phyloP scores from a whole-genome alignment of 2,797 vertebrate genomes.

The Pteropus rufus region DNA sequence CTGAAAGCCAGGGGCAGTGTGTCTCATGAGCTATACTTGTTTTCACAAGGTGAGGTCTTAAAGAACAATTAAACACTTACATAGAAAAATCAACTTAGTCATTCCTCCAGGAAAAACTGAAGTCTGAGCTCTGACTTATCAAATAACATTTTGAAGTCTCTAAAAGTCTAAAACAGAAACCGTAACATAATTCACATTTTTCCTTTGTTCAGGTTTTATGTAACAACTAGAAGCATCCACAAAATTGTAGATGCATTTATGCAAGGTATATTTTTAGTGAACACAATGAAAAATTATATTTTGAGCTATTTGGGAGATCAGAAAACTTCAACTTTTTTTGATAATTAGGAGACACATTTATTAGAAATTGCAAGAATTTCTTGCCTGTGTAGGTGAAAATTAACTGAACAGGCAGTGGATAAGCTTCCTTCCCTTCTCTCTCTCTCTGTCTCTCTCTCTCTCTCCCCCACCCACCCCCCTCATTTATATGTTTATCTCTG shows the following conservation, averaged over 20 bases:
- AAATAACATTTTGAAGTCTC: background rate
- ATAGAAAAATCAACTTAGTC: background rate
- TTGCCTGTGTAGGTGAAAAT: background rate
- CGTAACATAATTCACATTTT: background rate
- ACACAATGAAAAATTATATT: background rate
- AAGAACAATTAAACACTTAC: background rate
- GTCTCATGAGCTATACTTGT: background rate
- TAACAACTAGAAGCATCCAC: background rate
- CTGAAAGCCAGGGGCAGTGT: background rate
- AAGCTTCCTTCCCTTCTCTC: background rate
- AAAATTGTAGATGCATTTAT: background rate
- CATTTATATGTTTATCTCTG: background rate
- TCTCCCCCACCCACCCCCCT: too few relatives aligned
- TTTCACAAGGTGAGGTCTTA: slow-evolving; percentile 5
- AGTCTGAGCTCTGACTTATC: background rate
- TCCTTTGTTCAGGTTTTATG: background rate
- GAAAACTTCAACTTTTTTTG: background rate
- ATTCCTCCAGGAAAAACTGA: background rate
- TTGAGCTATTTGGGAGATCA: background rate
- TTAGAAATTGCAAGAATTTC: background rate
- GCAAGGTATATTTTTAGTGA: background rate
- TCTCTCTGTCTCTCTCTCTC: background rate
- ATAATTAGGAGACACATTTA: background rate
- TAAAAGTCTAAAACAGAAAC: background rate
- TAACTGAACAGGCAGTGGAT: background rate